These are phyloP conservation scores for Poecile atricapillus DNA, from an alignment of 2,113 vertebrate genomes.

Conservation along the genomic window DNA sequence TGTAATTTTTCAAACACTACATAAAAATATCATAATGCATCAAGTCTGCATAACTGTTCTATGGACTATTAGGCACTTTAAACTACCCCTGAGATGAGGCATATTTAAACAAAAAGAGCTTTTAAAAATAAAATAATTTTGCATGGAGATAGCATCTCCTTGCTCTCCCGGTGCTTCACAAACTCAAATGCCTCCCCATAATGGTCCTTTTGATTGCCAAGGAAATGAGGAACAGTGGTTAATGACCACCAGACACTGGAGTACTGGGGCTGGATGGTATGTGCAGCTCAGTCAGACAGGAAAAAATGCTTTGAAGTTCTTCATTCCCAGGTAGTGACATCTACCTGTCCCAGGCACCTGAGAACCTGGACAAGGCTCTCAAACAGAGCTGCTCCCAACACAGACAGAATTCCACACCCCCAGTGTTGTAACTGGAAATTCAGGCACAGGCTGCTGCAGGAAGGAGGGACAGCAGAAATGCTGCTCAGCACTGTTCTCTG, in stretches of 20 bases:
- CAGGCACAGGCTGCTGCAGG: not conserved
- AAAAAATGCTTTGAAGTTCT: not conserved
- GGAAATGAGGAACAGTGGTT: not conserved
- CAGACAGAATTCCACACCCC: fast-evolving
- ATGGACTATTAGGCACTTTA: not conserved
- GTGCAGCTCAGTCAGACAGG: not conserved
- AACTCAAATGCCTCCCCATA: not conserved
- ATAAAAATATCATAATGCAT: not conserved
- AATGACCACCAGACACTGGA: not conserved
- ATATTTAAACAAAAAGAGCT: not conserved
- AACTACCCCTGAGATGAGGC: not conserved
- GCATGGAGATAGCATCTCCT: not conserved
- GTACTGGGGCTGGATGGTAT: not conserved
- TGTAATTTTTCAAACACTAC: not conserved
- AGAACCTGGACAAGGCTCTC: not conserved
- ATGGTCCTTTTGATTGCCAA: not conserved
- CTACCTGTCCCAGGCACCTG: not conserved
- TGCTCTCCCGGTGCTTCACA: not conserved
- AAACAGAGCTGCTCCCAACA: not conserved
- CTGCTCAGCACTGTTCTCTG: not conserved
- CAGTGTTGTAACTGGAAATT: not conserved
- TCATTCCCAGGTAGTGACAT: not conserved
- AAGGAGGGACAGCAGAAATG: not conserved
- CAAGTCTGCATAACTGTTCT: not conserved
- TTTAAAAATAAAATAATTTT: conserved; percentile 1